A percentile compares a stretch with the other conserved stretches of the same genome.
These are phyloP conservation scores for Lota lota DNA, from an alignment of 2,113 vertebrate species.

Conservation along the genomic window DNA sequence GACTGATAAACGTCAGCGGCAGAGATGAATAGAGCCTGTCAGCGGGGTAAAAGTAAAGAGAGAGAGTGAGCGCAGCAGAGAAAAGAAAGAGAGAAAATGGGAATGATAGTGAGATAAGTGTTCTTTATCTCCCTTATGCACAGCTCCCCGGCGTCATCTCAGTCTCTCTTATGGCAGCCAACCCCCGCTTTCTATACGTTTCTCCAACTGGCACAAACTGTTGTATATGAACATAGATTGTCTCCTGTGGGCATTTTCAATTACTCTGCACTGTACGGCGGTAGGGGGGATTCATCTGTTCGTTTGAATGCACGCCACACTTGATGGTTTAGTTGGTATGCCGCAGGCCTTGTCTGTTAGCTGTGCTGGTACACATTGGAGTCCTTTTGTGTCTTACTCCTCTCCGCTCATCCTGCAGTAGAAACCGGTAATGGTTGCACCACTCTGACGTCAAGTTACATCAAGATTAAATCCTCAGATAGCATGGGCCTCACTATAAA, in stretches of 20 bases:
- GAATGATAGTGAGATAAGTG: slow-evolving; percentile 18
- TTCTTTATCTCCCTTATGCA: slow-evolving; percentile 23
- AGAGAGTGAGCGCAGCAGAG: slow-evolving; percentile 10
- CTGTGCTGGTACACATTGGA: slow-evolving; percentile 47
- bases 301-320: slow-evolving; percentile 68
- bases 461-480: slow-evolving; percentile 40
- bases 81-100: slow-evolving; percentile 30
- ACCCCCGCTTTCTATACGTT: slow-evolving; percentile 40
- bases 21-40: slow-evolving; percentile 38
- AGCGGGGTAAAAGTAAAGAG: slow-evolving; percentile 21
- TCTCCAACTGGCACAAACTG: slow-evolving; percentile 37
- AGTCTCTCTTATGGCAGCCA: slow-evolving; percentile 18
- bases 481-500: slow-evolving; percentile 26
- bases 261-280: slow-evolving; percentile 57
- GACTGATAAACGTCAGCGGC: slow-evolving; percentile 36
- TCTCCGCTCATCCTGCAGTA: slow-evolving; percentile 28
- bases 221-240: slow-evolving; percentile 52
- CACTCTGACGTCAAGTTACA: slow-evolving; percentile 36
- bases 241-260: slow-evolving; percentile 71
- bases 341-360: slow-evolving; percentile 53
- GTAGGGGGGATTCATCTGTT: slow-evolving; percentile 67
- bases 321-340: slow-evolving; percentile 67
- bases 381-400: slow-evolving; percentile 42
- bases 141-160: slow-evolving; percentile 12
- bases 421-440: slow-evolving; percentile 43